Conservation (phyloP, 2,888 invertebrate genomes). For the Lithodes maja region DNA sequence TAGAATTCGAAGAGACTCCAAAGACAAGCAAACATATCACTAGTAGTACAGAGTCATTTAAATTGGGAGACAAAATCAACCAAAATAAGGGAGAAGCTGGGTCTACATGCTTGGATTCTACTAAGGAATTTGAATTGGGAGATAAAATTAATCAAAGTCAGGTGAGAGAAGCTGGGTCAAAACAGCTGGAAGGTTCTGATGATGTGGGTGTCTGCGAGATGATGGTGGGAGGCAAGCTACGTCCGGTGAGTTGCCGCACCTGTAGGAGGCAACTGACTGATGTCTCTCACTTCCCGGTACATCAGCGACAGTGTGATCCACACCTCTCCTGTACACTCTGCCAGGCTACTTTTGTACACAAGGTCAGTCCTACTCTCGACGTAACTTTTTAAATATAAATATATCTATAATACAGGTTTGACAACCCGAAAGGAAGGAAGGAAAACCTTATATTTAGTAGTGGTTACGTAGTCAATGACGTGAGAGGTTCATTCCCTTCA, state of each 20-base stretch:
- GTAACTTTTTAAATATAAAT: not conserved
- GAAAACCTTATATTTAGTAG: too few relatives aligned
- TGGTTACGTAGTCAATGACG: too few relatives aligned
- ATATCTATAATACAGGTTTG: not conserved
- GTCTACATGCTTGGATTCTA: not conserved
- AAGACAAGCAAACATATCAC: too few relatives aligned
- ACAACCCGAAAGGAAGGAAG: too few relatives aligned
- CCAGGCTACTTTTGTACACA: conserved; percentile 44
- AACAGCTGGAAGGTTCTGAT: not conserved
- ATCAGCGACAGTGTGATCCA: conserved; percentile 48
- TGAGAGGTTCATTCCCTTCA: too few relatives aligned
- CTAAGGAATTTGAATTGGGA: not conserved
- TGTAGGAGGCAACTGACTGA: conserved; percentile 50
- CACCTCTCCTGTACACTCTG: conserved; percentile 47
- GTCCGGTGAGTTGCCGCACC: conserved; percentile 46
- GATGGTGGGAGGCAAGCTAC: conserved; percentile 10
- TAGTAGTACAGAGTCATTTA: too few relatives aligned
- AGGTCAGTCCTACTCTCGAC: conserved; percentile 11
- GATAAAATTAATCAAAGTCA: not conserved
- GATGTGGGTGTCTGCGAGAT: not conserved
- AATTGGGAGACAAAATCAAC: too few relatives aligned
- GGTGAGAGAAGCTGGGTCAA: too few relatives aligned
- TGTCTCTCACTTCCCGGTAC: conserved; percentile 39
- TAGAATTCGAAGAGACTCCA: too few relatives aligned
- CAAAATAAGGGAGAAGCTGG: too few relatives aligned